Evolutionary conservation across 2,797 vertebrate genomes (phyloP), one percentile per base, ranked within the genome.

Genomic region (Melanogrammus aeglefinus): DNA sequence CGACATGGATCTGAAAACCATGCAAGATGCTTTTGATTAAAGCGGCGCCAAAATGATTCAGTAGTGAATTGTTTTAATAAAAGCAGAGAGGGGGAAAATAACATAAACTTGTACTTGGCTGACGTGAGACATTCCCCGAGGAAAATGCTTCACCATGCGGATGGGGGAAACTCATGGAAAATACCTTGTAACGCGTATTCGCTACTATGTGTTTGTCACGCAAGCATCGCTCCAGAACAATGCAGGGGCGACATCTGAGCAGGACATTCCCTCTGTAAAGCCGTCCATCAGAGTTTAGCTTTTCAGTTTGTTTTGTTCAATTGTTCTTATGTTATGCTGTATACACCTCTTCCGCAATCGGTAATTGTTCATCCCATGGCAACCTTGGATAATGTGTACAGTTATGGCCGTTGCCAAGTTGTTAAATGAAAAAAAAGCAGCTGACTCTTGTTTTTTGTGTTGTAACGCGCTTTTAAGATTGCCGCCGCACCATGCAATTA

Each of bases 241-340:
- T 77, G 74, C 13, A 9, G 2, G 78, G 24, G 21, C 75, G 82
- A 79, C 79, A 78, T 84, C 81, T 81, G 86, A 80, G 83, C 73
- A 51, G 80, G 83, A 81, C 87, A 78, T 5, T 35, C 29, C 21
- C 81, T 74, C 57, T 77, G 83, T 14, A 72, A 21, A 71, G 75
- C 8, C 8, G 57, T 63, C 57, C 57, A 63, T 24, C 8, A 7
- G 57, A 63, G 18, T 63, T 21, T 21, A 63, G 16, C n/a, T 57
- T 39, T 39, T 9, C 38, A 12, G 57, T 6, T 9, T 2, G 2
- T 72, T 73, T 63, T 41, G 33, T 73, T 79, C 83, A 75, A 79
- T 77, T 78, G 27, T n/a, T 24, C 12, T 44, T 16, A 44, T 44
- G 39, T 44, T 4, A 4, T 13, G 12, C 10, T 44, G 12, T 13